A percentile compares a stretch with the other conserved stretches of the same genome.
These are phyloP conservation scores for Dipus sagitta DNA, from an alignment of 2,797 vertebrate genomes.

Conservation along the genomic window DNA sequence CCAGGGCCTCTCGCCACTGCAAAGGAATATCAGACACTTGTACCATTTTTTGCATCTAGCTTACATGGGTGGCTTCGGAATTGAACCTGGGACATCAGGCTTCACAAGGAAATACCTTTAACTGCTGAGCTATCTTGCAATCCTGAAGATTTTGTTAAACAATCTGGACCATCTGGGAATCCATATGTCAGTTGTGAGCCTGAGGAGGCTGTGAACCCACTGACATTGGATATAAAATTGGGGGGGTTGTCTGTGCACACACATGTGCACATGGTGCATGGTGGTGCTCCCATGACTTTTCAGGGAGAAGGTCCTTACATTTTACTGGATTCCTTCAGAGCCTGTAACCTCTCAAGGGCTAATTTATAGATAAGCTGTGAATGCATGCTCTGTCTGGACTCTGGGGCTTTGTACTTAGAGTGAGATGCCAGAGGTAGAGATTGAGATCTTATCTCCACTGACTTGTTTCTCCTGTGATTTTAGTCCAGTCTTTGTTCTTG, in stretches of 20 bases:
- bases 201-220: neutral
- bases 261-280: neutral
- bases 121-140: neutral
- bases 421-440: neutral
- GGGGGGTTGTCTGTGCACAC: neutral
- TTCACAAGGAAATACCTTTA: too few species aligned
- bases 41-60: too few species aligned
- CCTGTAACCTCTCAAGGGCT: neutral
- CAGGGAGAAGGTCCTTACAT: neutral
- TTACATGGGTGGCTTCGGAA: too few species aligned
- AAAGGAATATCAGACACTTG: too few species aligned
- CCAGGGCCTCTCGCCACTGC: too few species aligned
- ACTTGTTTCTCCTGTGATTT: constrained; percentile 16
- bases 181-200: neutral
- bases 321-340: constrained; percentile 50
- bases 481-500: constrained; percentile 1
- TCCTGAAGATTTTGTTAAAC: constrained; percentile 26
- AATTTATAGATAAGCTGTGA: neutral
- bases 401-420: neutral
- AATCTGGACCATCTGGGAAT: constrained; percentile 2
- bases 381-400: constrained; percentile 10
- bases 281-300: neutral
- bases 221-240: neutral
- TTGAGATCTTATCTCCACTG: neutral
- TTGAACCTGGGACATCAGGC: too few species aligned